A percentile compares a stretch with the other conserved stretches of the same genome.
Evolutionary conservation across 1,140 invertebrate species (phyloP).

Genomic region (Pseudomyrmex pallidus): DNA sequence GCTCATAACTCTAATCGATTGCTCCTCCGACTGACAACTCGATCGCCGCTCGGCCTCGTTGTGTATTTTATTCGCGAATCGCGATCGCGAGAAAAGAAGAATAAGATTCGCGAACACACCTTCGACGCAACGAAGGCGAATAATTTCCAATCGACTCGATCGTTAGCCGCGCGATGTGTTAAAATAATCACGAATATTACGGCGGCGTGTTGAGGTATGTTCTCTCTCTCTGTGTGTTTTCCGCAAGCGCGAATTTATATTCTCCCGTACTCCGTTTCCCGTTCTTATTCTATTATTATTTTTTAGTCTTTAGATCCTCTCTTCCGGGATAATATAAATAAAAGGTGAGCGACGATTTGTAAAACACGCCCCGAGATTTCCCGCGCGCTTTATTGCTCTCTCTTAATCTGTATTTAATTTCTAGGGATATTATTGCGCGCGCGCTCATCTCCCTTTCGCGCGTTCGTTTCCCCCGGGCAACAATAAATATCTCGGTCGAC

Average conservation of each 20-base stretch:
- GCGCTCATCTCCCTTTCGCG: conserved; percentile 19
- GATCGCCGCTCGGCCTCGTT: conserved; percentile 30
- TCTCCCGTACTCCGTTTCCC: background rate
- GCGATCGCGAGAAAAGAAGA: background rate
- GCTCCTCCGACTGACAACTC: conserved; percentile 54
- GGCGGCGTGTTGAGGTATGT: background rate
- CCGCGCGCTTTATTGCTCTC: conserved; percentile 40
- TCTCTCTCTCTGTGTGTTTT: no score
- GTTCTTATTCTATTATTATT: background rate
- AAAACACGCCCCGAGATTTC: conserved; percentile 41
- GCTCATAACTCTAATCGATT: conserved; percentile 53
- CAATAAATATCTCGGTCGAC: conserved; percentile 61
- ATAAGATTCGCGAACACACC: background rate
- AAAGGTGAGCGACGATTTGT: conserved; percentile 36
- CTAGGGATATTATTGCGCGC: conserved; percentile 47
- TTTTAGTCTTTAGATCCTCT: background rate
- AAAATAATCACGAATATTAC: conserved; percentile 11
- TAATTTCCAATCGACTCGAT: background rate
- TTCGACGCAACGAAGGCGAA: conserved; percentile 2
- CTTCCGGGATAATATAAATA: conserved; percentile 29
- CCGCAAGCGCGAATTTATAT: conserved; percentile 6
- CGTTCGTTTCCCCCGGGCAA: conserved; percentile 44
- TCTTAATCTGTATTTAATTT: conserved; percentile 59
- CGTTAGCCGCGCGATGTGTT: conserved; percentile 9
- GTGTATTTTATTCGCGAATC: background rate